Base-by-base conservation (phyloP, 2,113 vertebrate species). In the Hyla sarda region DNA sequence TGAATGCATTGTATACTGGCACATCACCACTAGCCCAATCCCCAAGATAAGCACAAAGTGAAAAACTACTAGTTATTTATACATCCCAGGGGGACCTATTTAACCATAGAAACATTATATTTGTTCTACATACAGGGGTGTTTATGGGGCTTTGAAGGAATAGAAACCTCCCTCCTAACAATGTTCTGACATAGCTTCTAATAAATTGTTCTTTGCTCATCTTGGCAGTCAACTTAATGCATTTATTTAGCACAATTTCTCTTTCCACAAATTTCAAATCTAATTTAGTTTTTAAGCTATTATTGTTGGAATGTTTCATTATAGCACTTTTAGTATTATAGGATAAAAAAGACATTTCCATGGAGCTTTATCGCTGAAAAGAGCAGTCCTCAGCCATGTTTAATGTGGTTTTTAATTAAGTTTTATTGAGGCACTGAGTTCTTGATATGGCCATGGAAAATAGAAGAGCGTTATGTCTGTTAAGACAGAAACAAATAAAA, bases 331-430 rank as follows among this genome's bases (percentile, higher is more conserved):
- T 28, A 75, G 50, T 84, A 60, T 60, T 45, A 84, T 23, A 58
- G 72, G 67, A 83, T 73, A n/a, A 74, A 74, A 84, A 28, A 47
- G 34, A 74, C 32, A 84, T 84, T 75, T 84, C 82, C 82, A 75
- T 23, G 48, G 52, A 48, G 82, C 32, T 84, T 74, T 84, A 74
- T 56, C 52, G 16, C 32, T 21, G 34, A 74, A 75, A 47, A 60
- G 69, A 83, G 32, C 1, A 75, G 54, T 58, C 72, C 25, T 48
- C 47, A 50, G 73, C 50, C 45, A n/a, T 74, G 50, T 84, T 75
- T 74, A 73, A 84, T 75, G 69, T 45, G 23, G 16, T 84, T 84
- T 82, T 75, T 60, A 84, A 84, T 84, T 60, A 74, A 58, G 69
- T 74, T 74, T 60, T 84, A 84, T 75, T 60, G 71, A 84, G 52